Base-by-base conservation (phyloP, 2,888 invertebrate genomes). In the Drosophila nr. medialis region DNA sequence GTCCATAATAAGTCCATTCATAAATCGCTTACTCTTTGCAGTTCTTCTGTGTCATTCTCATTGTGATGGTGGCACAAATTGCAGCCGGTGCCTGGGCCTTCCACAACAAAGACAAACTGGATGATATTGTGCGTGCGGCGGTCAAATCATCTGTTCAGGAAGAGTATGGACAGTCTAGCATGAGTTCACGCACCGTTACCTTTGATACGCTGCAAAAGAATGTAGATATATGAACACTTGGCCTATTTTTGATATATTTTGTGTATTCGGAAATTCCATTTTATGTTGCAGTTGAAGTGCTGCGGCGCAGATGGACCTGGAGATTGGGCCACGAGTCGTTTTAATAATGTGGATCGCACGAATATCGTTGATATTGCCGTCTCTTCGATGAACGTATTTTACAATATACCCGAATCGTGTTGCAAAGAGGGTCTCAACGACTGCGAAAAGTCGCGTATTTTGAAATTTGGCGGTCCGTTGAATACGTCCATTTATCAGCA, bases 81-180 rank as follows among this genome's bases (percentile, higher is more conserved):
- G 96, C 96, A 5, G 96, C 96, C 64, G 96, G 96, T 53, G 95
- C 96, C 83, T 97, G 96, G 96, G 95, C 96, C 50, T 96, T 96
- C 91, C 94, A 95, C 75, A 96, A 96, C 90, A 94, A 95, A 81
- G 95, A 95, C 65, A 94, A 94, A 85, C 93, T 96, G 66, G 95
- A 95, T 90, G 94, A 94, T 59, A 94, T 95, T 84, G 94, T 96
- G 42, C 94, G 94, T 70, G 94, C 94, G 40, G 94, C 95, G 30
- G 94, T 96, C 40, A 94, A 95, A 81, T 93, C 94, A 59, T 95
- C 95, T 3, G 95, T 96, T 45, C 94, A 95, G 86, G 93, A 94
- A 75, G 95, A 95, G 83, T 96, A 96, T 86, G 94, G 94, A 4
- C 92, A 93, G 72, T 92, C 92, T 50, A 93, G 93, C 67, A 93